Evolutionary conservation across 2,113 vertebrate species (phyloP), one percentile per base, ranked within the genome.

Genomic region (Malaclemys terrapin): DNA sequence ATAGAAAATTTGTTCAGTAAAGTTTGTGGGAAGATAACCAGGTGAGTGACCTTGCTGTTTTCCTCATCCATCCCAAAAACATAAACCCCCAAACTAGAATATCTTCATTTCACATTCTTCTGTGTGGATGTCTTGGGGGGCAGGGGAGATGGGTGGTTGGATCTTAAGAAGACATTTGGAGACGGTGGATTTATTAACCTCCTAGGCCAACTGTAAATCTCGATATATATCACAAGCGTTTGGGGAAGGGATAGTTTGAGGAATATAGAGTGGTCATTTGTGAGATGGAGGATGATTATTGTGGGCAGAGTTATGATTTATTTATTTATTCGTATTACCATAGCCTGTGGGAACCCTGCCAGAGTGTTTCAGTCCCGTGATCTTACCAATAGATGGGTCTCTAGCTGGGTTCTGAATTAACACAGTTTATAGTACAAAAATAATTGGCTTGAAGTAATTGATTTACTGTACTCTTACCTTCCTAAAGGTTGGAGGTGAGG

Each of bases 381-480:
- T 12, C 59, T 88, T 45, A 1, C 4, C 52, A 3, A n/a, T 0
- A 42, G 5, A 76, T 45, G 38, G 22, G 22, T 45, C 42, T 76
- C 38, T 45, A 45, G 72, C 42, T 76, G 42, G 72, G 17, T 45
- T 76, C n/a, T 42, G 72, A 76, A 76, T 76, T 76, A 45, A 76
- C 24, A 45, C 20, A 27, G 42, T 45, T 76, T 25, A 25, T 22
- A 13, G 6, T 8, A 12, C 53, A 8, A 57, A 31, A 25, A 80
- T 38, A 8, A 4, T 17, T 4, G 14, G 4, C 13, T 0, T 0
- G 16, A 65, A 42, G 24, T 24, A 0, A 0, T 25, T 1, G 7
- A 19, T 88, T 38, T 29, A 1, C 24, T 3, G 10, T 25, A 4
- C 19, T 56, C 8, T 11, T 19, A 1, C 1, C 75, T 83, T 75